Evolutionary conservation across 2,888 invertebrate genomes (phyloP).

Genomic region (Eubasilissa splendida): DNA sequence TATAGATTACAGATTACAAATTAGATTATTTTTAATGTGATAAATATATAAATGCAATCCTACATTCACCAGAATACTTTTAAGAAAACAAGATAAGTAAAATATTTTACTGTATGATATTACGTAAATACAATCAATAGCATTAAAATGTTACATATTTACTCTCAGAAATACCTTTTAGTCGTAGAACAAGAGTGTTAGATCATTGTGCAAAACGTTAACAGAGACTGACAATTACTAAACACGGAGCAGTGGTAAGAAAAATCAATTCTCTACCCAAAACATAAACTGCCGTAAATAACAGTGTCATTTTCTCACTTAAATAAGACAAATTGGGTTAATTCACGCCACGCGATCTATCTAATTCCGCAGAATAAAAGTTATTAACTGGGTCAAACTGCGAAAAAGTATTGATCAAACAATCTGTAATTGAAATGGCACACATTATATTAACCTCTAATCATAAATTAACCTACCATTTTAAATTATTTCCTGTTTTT

Average conservation of each 20-base stretch:
- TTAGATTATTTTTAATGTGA: too few species aligned
- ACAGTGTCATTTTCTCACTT: constrained; percentile 31
- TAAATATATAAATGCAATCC: too few species aligned
- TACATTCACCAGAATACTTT: too few species aligned
- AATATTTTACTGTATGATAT: too few species aligned
- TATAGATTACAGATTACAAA: too few species aligned
- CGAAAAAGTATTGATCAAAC: constrained; percentile 57
- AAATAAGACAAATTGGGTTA: constrained; percentile 33
- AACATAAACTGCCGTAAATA: not conserved
- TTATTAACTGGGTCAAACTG: constrained; percentile 57
- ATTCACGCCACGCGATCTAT: constrained; percentile 43
- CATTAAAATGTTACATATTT: too few species aligned
- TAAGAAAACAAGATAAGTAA: too few species aligned
- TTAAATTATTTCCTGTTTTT: constrained; percentile 19
- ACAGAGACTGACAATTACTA: too few species aligned
- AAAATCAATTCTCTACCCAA: constrained; percentile 46
- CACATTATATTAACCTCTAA: constrained; percentile 13
- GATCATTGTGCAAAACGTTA: too few species aligned
- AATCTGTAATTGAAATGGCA: constrained; percentile 9
- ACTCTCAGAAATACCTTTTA: too few species aligned
- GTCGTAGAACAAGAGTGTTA: too few species aligned
- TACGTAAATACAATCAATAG: too few species aligned
- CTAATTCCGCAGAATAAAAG: constrained; percentile 30
- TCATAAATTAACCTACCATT: constrained; percentile 31
- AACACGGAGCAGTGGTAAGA: not conserved